Conservation (phyloP, 2,797 vertebrate species). For the Anabacerthia variegaticeps region DNA sequence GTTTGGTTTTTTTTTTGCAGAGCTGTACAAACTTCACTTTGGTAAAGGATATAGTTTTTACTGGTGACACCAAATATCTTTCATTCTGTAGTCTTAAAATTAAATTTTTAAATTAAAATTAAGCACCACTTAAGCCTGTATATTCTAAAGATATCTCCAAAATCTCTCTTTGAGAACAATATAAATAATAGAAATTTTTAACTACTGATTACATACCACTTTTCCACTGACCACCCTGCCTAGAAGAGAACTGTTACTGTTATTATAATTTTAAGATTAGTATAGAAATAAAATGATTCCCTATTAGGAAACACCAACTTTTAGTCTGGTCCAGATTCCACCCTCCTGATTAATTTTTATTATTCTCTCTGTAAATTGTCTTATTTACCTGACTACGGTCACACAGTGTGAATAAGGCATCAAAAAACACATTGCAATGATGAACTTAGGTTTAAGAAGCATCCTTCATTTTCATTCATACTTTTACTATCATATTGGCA, state of each 20-base stretch:
- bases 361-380: not conserved
- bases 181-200: not conserved
- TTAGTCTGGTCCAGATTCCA: not conserved
- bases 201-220: not conserved
- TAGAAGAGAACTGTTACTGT: not conserved
- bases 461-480: not conserved
- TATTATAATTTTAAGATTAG: not conserved
- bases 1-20: not conserved
- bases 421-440: not conserved
- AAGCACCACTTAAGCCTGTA: not conserved
- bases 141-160: not conserved
- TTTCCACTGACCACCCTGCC: not conserved
- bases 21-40: not conserved
- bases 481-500: not conserved
- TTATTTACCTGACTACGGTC: not conserved
- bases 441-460: not conserved
- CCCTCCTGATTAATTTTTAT: not conserved
- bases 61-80: not conserved
- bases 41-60: not conserved
- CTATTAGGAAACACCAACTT: not conserved
- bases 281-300: not conserved
- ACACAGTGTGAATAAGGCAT: not conserved
- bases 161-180: not conserved
- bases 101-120: not conserved
- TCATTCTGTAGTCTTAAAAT: not conserved